phyloP scores from a whole-genome alignment of 2,113 vertebrate species.

The Zosterops pallidus region DNA sequence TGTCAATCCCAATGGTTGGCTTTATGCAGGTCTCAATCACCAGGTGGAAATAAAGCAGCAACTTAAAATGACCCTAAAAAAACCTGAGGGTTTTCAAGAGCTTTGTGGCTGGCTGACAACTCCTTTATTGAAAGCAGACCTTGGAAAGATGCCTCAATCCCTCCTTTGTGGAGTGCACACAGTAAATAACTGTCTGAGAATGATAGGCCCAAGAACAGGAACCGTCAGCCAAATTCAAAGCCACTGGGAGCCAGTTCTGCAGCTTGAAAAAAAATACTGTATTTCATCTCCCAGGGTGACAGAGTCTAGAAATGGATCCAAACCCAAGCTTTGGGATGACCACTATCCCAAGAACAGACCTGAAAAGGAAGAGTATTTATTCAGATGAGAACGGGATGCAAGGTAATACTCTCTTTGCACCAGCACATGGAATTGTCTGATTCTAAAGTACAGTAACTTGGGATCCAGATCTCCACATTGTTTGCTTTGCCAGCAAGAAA shows the following conservation, averaged over 20 bases:
- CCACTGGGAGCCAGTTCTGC: not conserved
- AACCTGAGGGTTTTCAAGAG: not conserved
- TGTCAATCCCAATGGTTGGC: not conserved
- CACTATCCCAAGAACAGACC: not conserved
- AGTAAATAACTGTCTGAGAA: constrained; percentile 8
- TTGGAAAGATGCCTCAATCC: constrained; percentile 27
- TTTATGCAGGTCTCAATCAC: not conserved
- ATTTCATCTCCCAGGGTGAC: constrained; percentile 25
- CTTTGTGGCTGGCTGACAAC: constrained; percentile 22
- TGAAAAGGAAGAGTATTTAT: not conserved
- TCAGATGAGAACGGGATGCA: not conserved
- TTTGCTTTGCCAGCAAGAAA: not conserved
- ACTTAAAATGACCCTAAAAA: constrained; percentile 6
- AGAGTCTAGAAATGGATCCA: constrained; percentile 1
- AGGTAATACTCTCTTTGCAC: not conserved
- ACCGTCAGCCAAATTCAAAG: not conserved
- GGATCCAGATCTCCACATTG: not conserved
- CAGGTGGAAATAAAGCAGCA: constrained; percentile 10
- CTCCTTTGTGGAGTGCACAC: not conserved
- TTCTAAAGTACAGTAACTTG: not conserved
- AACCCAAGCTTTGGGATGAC: not conserved
- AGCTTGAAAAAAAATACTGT: not conserved
- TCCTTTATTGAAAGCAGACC: constrained; percentile 44
- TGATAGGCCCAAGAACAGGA: not conserved
- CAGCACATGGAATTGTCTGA: not conserved